Evolutionary conservation across 2,888 invertebrate genomes (phyloP).

Genomic region (Malacosoma neustria): DNA sequence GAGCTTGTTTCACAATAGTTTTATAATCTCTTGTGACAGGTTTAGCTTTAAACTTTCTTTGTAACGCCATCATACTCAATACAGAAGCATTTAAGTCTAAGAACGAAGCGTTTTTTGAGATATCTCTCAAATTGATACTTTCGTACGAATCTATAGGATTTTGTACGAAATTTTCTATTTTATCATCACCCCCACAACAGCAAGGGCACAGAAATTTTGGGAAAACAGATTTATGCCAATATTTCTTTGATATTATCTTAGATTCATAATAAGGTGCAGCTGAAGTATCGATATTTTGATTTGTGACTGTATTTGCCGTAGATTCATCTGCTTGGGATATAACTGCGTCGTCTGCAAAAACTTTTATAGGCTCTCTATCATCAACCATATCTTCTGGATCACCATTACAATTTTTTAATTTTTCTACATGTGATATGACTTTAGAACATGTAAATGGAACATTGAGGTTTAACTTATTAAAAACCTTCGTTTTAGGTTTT

Average conservation of each 20-base stretch:
- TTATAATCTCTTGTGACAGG: constrained; percentile 25
- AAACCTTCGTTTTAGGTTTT: constrained; percentile 8
- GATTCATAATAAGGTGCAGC: constrained; percentile 19
- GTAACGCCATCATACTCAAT: constrained; percentile 41
- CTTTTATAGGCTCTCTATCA: not conserved
- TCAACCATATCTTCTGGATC: constrained; percentile 11
- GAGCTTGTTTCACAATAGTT: constrained; percentile 27
- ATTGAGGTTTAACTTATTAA: constrained; percentile 10
- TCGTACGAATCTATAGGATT: constrained; percentile 37
- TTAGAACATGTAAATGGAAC: constrained; percentile 37
- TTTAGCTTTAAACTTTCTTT: constrained; percentile 24
- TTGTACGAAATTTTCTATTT: constrained; percentile 19
- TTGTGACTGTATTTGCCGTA: constrained; percentile 10
- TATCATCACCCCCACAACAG: constrained; percentile 36
- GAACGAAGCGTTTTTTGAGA: constrained; percentile 19
- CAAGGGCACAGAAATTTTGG: constrained; percentile 47
- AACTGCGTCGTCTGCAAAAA: not conserved
- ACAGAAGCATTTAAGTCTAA: constrained; percentile 42
- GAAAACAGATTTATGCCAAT: constrained; percentile 21
- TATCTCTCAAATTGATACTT: constrained; percentile 33
- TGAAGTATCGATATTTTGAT: constrained; percentile 25
- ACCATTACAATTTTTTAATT: constrained; percentile 6
- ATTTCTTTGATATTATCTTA: constrained; percentile 8
- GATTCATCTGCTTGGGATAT: not conserved
- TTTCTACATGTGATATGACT: constrained; percentile 29